These are phyloP conservation scores for Liposcelis brunnea DNA, from an alignment of 2,888 invertebrate genomes.

Conservation along the genomic window DNA sequence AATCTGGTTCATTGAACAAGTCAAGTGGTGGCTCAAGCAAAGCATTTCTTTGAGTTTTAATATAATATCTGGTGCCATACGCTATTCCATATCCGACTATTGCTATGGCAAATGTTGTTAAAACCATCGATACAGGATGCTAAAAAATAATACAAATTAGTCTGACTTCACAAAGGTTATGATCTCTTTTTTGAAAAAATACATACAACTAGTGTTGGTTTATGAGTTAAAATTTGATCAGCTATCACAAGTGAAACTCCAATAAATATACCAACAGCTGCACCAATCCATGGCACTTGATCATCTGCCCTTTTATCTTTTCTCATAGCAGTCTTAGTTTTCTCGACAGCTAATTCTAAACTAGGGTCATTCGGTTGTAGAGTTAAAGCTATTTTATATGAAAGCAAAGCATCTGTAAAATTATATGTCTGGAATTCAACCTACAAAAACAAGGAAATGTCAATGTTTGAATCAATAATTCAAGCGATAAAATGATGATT, in stretches of 20 bases:
- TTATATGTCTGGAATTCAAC: constrained; percentile 49
- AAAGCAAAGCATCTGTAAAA: constrained; percentile 46
- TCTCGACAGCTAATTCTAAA: constrained; percentile 42
- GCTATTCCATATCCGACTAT: constrained; percentile 49
- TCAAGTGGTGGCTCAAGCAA: constrained; percentile 35
- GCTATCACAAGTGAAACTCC: constrained; percentile 51
- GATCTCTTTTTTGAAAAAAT: constrained; percentile 11
- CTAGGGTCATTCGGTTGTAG: constrained; percentile 47
- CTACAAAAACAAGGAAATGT: background rate
- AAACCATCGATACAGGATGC: constrained; percentile 56
- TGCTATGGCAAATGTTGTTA: constrained; percentile 47
- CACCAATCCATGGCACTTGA: constrained; percentile 57
- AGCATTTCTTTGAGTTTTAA: constrained; percentile 32
- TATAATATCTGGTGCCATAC: constrained; percentile 35
- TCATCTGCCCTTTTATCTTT: constrained; percentile 47
- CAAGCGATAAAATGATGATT: background rate
- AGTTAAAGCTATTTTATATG: constrained; percentile 47
- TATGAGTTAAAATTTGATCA: constrained; percentile 46
- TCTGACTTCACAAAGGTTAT: constrained; percentile 1
- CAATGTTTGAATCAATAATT: background rate
- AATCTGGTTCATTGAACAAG: constrained; percentile 22
- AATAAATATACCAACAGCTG: constrained; percentile 50
- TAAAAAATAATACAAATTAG: constrained; percentile 24
- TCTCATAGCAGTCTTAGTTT: constrained; percentile 37
- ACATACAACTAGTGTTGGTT: constrained; percentile 45